Evolutionary conservation across 2,888 invertebrate genomes (phyloP), one percentile per base, ranked within the genome.

Genomic region (Eristalis tenax): DNA sequence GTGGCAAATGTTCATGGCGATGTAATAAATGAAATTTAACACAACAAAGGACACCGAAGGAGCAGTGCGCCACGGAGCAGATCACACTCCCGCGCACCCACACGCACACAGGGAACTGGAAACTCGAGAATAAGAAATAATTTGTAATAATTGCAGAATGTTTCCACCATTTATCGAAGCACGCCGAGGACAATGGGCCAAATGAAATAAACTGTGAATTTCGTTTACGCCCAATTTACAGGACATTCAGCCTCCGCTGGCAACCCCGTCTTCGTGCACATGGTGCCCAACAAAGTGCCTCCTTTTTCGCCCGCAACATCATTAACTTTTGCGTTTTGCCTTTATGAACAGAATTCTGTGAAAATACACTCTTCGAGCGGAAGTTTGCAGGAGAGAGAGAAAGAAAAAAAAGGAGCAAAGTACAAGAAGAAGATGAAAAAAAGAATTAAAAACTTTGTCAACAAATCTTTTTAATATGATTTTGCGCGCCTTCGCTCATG

Each of bases 381-480:
- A 18, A 56, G 18, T 59, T 22, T 13, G 69, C 73, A 56, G 35
- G 23, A 69, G 35, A 64, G 65, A 56, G 38, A 23, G 13, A 15
- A 11, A 2, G 6, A 35, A 35, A 22, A 68, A 43, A 68, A 61
- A 10, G 28, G 40, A 70, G 13, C 61, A 32, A 50, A 22, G 18
- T 10, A 40, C 28, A 56, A 26, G 18, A 43, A 18, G n/a, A 43
- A 64, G 8, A 28, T 57, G 50, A 50, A 57, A 71, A 50, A 59
- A 80, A 77, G 83, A 71, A 83, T 78, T 83, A 78, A 83, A 86
- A 87, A 87, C 87, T 87, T 87, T 87, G 83, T 80, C 87, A 87
- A 87, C 87, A 87, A 87, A 87, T 87, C 87, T 87, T 87, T 87
- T 87, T 87, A 87, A 87, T 87, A 87, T 83, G 87, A 83, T 87